phyloP scores from a whole-genome alignment of 2,888 invertebrate genomes.

The Trachelus troglodyta region DNA sequence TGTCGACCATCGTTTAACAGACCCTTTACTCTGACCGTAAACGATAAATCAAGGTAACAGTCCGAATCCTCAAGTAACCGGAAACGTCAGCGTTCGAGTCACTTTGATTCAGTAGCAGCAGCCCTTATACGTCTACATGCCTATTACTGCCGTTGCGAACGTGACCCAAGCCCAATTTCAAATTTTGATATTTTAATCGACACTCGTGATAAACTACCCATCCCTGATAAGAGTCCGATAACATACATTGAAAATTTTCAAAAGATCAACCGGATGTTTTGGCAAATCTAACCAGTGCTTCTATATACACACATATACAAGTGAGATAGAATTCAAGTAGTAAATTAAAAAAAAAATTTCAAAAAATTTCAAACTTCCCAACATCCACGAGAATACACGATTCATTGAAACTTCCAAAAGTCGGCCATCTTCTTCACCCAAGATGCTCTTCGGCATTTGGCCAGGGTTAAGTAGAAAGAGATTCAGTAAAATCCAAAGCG shows the following conservation, averaged over 20 bases:
- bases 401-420: neutral
- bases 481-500: neutral
- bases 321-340: neutral
- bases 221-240: neutral
- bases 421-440: neutral
- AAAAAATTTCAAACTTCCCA: neutral
- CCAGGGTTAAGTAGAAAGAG: neutral
- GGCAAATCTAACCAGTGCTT: neutral
- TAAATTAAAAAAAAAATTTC: neutral
- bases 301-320: too few species aligned
- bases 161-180: neutral
- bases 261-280: neutral
- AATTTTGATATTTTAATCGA: neutral
- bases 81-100: neutral
- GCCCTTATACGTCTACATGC: neutral
- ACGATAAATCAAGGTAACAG: neutral
- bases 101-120: neutral
- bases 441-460: neutral
- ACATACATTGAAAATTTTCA: neutral
- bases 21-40: neutral
- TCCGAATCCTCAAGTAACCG: neutral
- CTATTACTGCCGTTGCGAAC: neutral
- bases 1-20: neutral
- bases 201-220: neutral
- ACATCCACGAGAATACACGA: neutral